Base-by-base conservation (phyloP, 2,113 vertebrate genomes). In the Jacana jacana region DNA sequence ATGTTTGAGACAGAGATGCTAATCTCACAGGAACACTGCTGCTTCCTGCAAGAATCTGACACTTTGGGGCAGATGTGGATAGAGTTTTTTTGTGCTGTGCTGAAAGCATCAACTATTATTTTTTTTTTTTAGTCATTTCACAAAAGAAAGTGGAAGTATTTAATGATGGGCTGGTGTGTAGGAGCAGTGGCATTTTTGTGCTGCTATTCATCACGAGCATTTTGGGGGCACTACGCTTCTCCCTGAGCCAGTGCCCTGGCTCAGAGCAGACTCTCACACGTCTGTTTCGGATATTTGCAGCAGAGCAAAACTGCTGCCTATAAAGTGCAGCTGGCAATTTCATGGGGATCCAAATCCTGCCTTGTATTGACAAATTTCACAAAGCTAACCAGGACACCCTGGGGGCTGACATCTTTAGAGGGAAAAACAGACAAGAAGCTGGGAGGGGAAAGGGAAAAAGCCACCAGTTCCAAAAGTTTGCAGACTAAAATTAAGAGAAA, bases 131-230 rank as follows among this genome's bases (percentile, higher is more conserved):
- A 95, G 76, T 52, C 46, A 81, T 93, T 92, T 86, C 60, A 83
- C 80, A 78, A 42, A 83, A 68, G 84, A 78, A 85, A 94, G 86
- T 92, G 86, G 91, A 97, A 95, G 55, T 51, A 81, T 93, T 94
- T 83, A 51, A 71, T 37, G 86, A 78, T 48, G 86, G 68, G 55
- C 86, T 92, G 72, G 54, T 80, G 90, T 91, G 95, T 93, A 82
- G 95, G 94, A 95, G 92, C 88, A 55, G 71, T 95, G 96, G 90
- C 92, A 93, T 94, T 95, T 97, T 64, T 92, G 68, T 58, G 37
- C 48, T 92, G 73, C 35, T 95, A 46, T 76, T 95, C 70, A 81
- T 69, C 70, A 65, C 0, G 12, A 69, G 16, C 33, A 23, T 17
- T 76, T 60, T 61, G 81, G 85, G 52, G 5, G 2, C 35, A 4